Percentiles rank a stretch among this genome's conserved stretches.
These are phyloP conservation scores for Chrysodeixis includens DNA, from an alignment of 2,888 invertebrate species.

Conservation along the genomic window DNA sequence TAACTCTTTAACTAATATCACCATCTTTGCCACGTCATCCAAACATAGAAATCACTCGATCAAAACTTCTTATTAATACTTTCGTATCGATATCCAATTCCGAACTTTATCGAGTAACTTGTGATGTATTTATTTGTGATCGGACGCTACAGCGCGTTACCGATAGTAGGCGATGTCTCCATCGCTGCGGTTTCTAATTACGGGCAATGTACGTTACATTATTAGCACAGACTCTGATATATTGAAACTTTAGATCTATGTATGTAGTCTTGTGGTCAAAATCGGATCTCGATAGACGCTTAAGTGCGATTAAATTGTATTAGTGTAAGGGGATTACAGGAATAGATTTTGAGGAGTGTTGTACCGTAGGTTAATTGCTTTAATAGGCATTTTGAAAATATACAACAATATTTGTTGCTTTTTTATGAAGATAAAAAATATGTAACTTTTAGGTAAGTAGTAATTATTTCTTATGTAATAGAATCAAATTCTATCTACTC, in stretches of 20 bases:
- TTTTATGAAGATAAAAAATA: no score
- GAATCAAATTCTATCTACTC: no score
- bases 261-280: background rate
- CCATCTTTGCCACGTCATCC: background rate
- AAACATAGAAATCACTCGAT: conserved; percentile 1
- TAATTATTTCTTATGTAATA: no score
- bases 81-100: background rate
- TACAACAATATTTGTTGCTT: no score
- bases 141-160: conserved; percentile 41
- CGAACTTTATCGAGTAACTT: conserved; percentile 1
- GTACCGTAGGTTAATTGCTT: no score
- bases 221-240: conserved; percentile 32
- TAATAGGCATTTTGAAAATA: no score
- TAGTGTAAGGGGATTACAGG: background rate
- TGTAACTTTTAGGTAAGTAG: no score
- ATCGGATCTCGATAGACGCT: background rate
- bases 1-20: background rate
- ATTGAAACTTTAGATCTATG: conserved; percentile 2
- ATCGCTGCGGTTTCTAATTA: conserved; percentile 72
- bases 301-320: background rate
- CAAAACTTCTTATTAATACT: conserved; percentile 4
- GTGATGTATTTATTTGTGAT: background rate
- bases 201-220: conserved; percentile 62
- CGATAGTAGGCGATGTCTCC: conserved; percentile 44
- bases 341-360: background rate